Conservation (phyloP, 2,888 invertebrate genomes). For the Phengaris arion region DNA sequence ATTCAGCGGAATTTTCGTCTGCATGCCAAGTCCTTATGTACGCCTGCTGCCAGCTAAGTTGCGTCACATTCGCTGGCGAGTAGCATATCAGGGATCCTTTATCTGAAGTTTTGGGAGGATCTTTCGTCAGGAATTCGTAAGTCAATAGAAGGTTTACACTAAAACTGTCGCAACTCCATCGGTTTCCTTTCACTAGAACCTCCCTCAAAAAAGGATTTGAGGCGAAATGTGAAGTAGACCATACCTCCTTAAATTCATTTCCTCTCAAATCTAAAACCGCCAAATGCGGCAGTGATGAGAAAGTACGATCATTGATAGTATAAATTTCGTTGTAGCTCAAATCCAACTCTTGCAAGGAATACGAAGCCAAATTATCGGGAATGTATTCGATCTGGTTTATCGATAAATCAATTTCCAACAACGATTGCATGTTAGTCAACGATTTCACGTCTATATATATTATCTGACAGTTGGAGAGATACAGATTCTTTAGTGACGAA, state of each 20-base stretch:
- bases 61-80: slow-evolving; percentile 82
- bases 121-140: slow-evolving; percentile 80
- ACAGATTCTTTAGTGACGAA: slow-evolving; percentile 77
- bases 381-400: slow-evolving; percentile 82
- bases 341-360: slow-evolving; percentile 80
- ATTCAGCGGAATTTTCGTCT: slow-evolving; percentile 51
- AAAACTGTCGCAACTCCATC: slow-evolving; percentile 87
- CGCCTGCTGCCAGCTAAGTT: slow-evolving; percentile 84
- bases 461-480: slow-evolving; percentile 83
- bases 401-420: slow-evolving; percentile 81
- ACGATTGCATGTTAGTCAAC: slow-evolving; percentile 76
- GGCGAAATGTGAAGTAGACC: slow-evolving; percentile 80
- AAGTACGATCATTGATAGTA: slow-evolving; percentile 79
- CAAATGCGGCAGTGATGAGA: slow-evolving; percentile 81
- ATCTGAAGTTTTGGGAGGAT: slow-evolving; percentile 72
- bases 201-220: slow-evolving; percentile 79
- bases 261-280: slow-evolving; percentile 84
- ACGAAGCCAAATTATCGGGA: slow-evolving; percentile 79
- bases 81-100: slow-evolving; percentile 80
- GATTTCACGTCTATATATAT: slow-evolving; percentile 70
- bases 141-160: slow-evolving; percentile 78
- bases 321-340: slow-evolving; percentile 81
- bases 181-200: slow-evolving; percentile 84
- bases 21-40: slow-evolving; percentile 83
- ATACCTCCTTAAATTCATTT: slow-evolving; percentile 83